Evolutionary conservation across 2,113 vertebrate species (phyloP), one percentile per base, ranked within the genome.

Genomic region (Xerus inauris): DNA sequence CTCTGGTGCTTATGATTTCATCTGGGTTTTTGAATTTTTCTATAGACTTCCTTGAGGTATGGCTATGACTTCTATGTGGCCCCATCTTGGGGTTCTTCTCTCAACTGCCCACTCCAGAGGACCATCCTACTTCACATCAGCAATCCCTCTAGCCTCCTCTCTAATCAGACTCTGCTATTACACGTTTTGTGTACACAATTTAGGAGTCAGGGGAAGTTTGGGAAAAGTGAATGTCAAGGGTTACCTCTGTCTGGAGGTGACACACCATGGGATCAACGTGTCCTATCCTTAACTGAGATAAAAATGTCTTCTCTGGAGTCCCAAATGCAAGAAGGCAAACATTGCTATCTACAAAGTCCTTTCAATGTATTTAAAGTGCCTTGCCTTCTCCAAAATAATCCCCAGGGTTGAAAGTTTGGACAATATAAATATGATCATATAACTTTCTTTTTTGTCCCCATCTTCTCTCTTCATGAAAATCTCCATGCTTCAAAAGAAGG

Each of bases 221-320:
- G 40, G 17, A 67, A 76, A 77, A 59, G 40, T 40, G 22, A 32
- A 8, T 28, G 16, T 24, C 28, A 35, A 38, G 14, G 4, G 0
- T 26, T 47, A 7, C 83, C 8, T 26, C 38, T 30, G 59, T 40
- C 26, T 84, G 8, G 62, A 80, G 11, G 28, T 26, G 22, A 42
- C 6, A 0, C 0, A 9, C 20, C 3, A 4, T 11, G 12, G 12
- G 28, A 24, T 13, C 20, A 38, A 49, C 22, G n/a, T 45, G 65
- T 40, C 35, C 20, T 73, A 13, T 54, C 20, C 57, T 95, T 93
- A 35, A 62, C 3, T 69, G 30, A 45, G 8, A 14, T 75, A 65
- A 62, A 26, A 83, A 82, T 45, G 24, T 49, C 35, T 91, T 59
- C 51, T 81, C 32, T 35, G n/a, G 42, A 26, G 6, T 73, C 40